A percentile compares a stretch with the other conserved stretches of the same genome.
Evolutionary conservation across 2,113 vertebrate genomes (phyloP).

Genomic region (Agapornis roseicollis): DNA sequence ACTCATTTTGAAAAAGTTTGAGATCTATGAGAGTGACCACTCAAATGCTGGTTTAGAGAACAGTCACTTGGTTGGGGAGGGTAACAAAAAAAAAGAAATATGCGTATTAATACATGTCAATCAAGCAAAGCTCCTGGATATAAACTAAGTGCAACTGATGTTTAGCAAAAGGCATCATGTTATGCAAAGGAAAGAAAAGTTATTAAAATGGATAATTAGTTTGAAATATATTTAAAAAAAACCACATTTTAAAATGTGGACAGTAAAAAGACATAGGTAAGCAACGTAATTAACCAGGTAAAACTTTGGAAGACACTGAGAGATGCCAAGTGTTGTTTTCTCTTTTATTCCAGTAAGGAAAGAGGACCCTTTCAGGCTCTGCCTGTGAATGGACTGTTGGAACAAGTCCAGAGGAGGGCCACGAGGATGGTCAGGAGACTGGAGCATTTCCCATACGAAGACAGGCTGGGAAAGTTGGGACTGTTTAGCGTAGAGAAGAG

Average conservation of each 20-base stretch:
- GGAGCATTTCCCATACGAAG: too few relatives aligned
- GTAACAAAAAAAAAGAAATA: not conserved
- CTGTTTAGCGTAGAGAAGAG: too few relatives aligned
- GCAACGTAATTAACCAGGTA: not conserved
- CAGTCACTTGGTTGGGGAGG: not conserved
- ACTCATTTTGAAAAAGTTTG: slow-evolving; percentile 53
- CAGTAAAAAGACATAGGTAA: not conserved
- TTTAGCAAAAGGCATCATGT: not conserved
- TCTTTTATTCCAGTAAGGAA: not conserved
- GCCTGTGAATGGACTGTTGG: too few relatives aligned
- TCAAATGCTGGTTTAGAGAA: not conserved
- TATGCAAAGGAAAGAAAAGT: slow-evolving; percentile 2
- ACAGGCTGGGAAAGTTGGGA: too few relatives aligned
- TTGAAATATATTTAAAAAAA: not conserved
- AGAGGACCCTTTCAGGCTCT: not conserved
- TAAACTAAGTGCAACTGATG: slow-evolving; percentile 15
- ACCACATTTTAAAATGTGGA: slow-evolving; percentile 6
- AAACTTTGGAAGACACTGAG: not conserved
- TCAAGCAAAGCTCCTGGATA: slow-evolving; percentile 53
- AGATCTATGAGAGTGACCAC: slow-evolving; percentile 29
- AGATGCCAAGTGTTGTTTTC: not conserved
- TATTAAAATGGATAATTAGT: not conserved
- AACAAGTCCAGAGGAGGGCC: too few relatives aligned
- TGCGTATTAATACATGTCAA: slow-evolving; percentile 5
- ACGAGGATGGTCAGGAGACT: too few relatives aligned